Percentiles rank a stretch among this genome's conserved stretches.
These are phyloP conservation scores for Argentina silus DNA, from an alignment of 2,797 vertebrate species.

Conservation along the genomic window DNA sequence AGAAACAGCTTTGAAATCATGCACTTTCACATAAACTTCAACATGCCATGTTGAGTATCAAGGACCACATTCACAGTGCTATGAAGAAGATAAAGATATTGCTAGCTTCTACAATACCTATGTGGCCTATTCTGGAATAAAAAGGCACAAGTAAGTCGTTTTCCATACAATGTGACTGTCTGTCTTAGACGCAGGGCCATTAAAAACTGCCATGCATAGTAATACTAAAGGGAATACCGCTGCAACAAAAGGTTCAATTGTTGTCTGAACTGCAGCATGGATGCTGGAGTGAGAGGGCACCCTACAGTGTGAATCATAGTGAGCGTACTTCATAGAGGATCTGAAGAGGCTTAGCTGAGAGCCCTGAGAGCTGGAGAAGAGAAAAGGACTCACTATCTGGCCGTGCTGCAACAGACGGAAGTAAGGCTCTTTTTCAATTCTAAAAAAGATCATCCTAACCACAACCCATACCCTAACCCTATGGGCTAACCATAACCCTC, in stretches of 20 bases:
- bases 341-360: conserved; percentile 21
- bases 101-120: no score
- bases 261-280: conserved; percentile 37
- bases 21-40: not conserved
- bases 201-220: no score
- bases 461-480: no score
- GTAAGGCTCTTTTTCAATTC: no score
- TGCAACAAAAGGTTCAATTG: conserved; percentile 46
- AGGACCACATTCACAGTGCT: not conserved
- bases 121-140: no score
- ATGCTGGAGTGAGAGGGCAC: conserved; percentile 46
- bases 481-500: conserved; percentile 27
- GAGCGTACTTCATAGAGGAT: conserved; percentile 66
- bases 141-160: no score
- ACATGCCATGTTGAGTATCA: not conserved
- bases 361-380: conserved; percentile 29
- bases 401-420: no score
- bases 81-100: not conserved
- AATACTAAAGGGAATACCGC: conserved; percentile 6
- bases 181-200: not conserved
- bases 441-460: no score
- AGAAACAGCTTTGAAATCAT: not conserved
- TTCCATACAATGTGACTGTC: not conserved
- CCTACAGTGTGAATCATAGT: conserved; percentile 58
- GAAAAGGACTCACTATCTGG: conserved; percentile 42